phyloP scores from a whole-genome alignment of 2,888 invertebrate species.

The Phasia obesa region DNA sequence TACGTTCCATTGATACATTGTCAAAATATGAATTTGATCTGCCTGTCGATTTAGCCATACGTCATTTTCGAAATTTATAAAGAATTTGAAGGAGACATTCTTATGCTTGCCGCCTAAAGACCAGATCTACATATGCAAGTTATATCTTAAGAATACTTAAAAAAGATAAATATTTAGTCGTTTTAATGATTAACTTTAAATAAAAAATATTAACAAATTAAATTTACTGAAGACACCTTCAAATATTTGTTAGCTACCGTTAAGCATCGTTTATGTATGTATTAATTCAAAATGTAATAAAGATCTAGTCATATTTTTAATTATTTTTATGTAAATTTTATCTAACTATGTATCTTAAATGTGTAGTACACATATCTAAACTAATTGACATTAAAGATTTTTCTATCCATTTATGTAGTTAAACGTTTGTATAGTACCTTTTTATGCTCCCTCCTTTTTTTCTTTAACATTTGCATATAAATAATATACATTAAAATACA shows the following conservation, averaged over 20 bases:
- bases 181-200: constrained; percentile 7
- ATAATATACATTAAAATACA: constrained; percentile 45
- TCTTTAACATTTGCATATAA: constrained; percentile 46
- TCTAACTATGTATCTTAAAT: constrained; percentile 36
- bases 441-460: constrained; percentile 40
- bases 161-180: background rate
- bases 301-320: constrained; percentile 62
- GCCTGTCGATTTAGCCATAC: constrained; percentile 97
- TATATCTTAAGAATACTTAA: background rate
- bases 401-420: constrained; percentile 57
- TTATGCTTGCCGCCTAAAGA: constrained; percentile 32
- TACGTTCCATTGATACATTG: constrained; percentile 94
- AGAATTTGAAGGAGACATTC: constrained; percentile 72
- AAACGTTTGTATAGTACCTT: constrained; percentile 54
- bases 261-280: constrained; percentile 41
- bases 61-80: constrained; percentile 98
- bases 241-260: background rate
- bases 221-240: background rate
- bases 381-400: constrained; percentile 34
- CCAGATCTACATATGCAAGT: background rate
- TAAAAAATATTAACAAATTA: background rate
- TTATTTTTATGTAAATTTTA: constrained; percentile 59
- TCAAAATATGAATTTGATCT: constrained; percentile 94
- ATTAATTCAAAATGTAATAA: constrained; percentile 33
- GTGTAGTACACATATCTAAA: constrained; percentile 10